These are phyloP conservation scores for Oreochromis grahami DNA, from an alignment of 2,797 vertebrate species.

Conservation along the genomic window DNA sequence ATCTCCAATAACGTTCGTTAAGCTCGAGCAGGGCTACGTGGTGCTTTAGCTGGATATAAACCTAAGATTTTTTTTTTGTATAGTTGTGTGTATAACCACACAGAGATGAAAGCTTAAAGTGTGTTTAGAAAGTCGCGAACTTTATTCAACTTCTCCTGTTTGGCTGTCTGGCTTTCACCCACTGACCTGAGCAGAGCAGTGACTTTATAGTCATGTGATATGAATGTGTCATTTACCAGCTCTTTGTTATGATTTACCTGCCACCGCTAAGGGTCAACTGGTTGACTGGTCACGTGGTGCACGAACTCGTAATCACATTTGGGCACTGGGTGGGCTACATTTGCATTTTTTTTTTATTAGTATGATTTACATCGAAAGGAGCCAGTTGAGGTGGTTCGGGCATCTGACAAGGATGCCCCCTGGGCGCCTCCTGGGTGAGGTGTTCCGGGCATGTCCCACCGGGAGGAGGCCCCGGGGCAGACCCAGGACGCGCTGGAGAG, in stretches of 20 bases:
- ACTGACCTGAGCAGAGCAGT: not conserved
- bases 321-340: not conserved
- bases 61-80: not conserved
- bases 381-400: too few relatives aligned
- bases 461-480: too few relatives aligned
- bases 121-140: not conserved
- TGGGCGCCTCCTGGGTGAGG: too few relatives aligned
- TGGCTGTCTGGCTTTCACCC: not conserved
- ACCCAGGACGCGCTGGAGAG: too few relatives aligned
- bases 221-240: not conserved
- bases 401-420: too few relatives aligned
- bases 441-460: too few relatives aligned
- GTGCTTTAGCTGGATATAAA: not conserved
- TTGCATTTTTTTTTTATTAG: not conserved
- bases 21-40: not conserved
- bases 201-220: slow-evolving; percentile 25
- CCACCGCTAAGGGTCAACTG: not conserved
- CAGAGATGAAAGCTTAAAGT: not conserved
- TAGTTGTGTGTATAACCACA: not conserved
- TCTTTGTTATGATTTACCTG: not conserved
- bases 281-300: not conserved
- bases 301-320: not conserved
- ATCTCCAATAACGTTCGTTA: not conserved
- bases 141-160: not conserved
- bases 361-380: too few relatives aligned